Base-by-base conservation (phyloP, 2,888 invertebrate genomes). In the Chamaedrilus cognettii region DNA sequence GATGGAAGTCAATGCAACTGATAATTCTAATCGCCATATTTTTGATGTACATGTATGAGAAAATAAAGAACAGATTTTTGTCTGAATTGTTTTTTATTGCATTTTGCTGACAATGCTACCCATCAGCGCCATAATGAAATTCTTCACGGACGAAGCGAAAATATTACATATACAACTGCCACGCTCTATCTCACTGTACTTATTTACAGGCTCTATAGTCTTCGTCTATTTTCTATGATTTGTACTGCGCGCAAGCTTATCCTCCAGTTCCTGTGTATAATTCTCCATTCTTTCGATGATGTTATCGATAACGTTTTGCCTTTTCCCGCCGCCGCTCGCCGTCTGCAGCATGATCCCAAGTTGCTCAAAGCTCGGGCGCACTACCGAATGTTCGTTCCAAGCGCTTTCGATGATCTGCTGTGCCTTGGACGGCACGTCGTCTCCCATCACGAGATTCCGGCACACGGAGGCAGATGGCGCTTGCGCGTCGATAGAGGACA, bases 271-370 rank as follows among this genome's bases (percentile, higher is more conserved):
- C 2, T 56, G 30, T 1, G 78, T 75, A 70, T 82, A 81, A 15
- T 75, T 72, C 62, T 83, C 82, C 70, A 83, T 76, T 15, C 79
- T 76, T 28, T 78, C 77, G 74, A 83, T 79, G 76, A 83, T 81
- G 57, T 76, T 76, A 68, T 83, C 83, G 32, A 82, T 64, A 19
- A 83, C 73, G 3, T 26, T 50, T 4, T 51, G 55, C 19, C 79
- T 76, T 64, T 77, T 78, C 30, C 76, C 66, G 2, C 71, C 60
- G 1, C 78, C 77, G 33, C 75, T 76, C 2, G 75, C 75, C 32
- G 70, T 68, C 35, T 72, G 70, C 5, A 81, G n/a, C 26, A 51
- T 26, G 52, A 76, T 76, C 2, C 71, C 51, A 31, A 80, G 72
- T 55, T 73, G 73, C 1, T 74, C 70, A 61, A 81, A 78, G 11